Conservation (phyloP, 2,797 vertebrate species). For the Denticeps clupeoides region DNA sequence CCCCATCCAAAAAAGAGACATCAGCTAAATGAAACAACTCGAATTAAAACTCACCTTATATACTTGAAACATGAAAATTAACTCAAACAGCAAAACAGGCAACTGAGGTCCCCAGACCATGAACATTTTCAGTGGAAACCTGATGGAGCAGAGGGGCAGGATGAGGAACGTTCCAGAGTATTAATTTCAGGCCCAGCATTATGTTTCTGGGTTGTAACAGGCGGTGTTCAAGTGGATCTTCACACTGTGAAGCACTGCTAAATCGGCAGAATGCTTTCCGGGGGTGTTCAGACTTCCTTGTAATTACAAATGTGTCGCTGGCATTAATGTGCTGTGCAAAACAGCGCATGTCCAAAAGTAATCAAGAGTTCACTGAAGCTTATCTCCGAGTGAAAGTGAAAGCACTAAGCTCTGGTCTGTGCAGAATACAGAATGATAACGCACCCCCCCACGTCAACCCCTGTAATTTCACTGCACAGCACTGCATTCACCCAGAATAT, state of each 20-base stretch:
- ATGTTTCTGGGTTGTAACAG: conserved; percentile 18
- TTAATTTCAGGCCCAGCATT: conserved; percentile 30
- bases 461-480: too few relatives aligned
- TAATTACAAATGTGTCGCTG: conserved; percentile 14
- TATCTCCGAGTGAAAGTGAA: conserved; percentile 19
- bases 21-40: too few relatives aligned
- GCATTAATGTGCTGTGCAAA: conserved; percentile 24
- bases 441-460: too few relatives aligned
- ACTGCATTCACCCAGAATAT: too few relatives aligned
- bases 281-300: conserved; percentile 19
- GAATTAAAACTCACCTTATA: too few relatives aligned
- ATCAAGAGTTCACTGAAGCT: conserved; percentile 31
- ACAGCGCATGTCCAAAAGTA: conserved; percentile 33
- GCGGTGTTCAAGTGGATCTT: conserved; percentile 16
- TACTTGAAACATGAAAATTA: too few relatives aligned
- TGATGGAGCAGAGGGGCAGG: conserved; percentile 3
- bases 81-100: not conserved
- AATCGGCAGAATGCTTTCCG: conserved; percentile 26
- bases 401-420: not conserved
- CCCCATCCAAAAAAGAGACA: too few relatives aligned
- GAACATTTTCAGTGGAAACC: not conserved
- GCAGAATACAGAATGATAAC: not conserved
- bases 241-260: conserved; percentile 7
- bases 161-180: conserved; percentile 34
- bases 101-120: not conserved